Evolutionary conservation across 2,113 vertebrate species (phyloP), one percentile per base, ranked within the genome.

Genomic region (Saguinus midas): DNA sequence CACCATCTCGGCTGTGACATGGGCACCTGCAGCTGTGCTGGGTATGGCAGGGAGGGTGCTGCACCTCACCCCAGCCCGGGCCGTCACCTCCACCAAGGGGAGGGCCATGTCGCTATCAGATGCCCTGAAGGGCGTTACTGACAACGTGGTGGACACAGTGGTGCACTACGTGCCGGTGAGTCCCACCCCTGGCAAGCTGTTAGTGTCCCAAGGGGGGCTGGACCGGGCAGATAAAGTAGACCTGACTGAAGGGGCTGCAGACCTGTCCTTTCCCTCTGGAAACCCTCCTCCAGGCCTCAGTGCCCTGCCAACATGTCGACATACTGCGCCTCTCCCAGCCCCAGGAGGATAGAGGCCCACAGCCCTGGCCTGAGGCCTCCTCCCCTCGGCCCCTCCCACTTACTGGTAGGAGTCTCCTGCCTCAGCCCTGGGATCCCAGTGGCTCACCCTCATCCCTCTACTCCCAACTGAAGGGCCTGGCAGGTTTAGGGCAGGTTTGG

Each of bases 81-180:
- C 88, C 6, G 93, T 90, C 88, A 96, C 98, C 84, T 96, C 97
- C 13, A 97, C 98, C 87, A 98, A 98, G 91, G 97, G 98, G 72
- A 98, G 98, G 0, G 97, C 98, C 81, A 98, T 97, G 97, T 96
- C 98, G 16, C 98, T 99, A 0, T 96, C 98, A 1, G 98, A 97
- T 0, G 98, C 98, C 64, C 96, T 98, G 1, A 81, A 97, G 91
- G 98, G 97, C 1, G 98, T 98, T 35, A 98, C 98, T 3, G 96
- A 98, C 95, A 98, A 97, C 45, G 96, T 98, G 79, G 97, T 99
- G 87, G 97, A 98, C 83, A 98, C 97, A 0, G 91, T 98, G 91
- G 98, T 98, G 96, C 97, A 97, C 96, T 99, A 98, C 0, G 81
- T 98, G 87, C 98, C 97, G 97, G 99, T 99, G 98, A 99, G 98